Evolutionary conservation across 2,113 vertebrate species (phyloP), one percentile per base, ranked within the genome.

Genomic region (Hypocryptadius cinnamomeus): DNA sequence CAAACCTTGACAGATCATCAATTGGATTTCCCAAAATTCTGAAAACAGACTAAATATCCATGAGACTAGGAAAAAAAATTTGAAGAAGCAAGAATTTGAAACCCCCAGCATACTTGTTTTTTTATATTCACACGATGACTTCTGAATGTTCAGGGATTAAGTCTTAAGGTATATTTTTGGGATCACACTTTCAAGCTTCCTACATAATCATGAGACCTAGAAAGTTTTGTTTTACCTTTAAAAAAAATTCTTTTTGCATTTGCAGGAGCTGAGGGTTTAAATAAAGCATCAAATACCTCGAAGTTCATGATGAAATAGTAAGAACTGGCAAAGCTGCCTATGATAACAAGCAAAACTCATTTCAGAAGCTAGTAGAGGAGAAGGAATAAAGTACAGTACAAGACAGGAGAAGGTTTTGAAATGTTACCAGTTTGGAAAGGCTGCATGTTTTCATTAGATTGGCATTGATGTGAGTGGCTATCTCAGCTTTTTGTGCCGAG

Each of bases 251-350:
- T 63, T 90, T 87, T 82, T 87, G 45, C 45, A 64, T 83, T 86
- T 86, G 18, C 57, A 76, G 65, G 65, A 86, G 61, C 72, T 69
- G 48, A 78, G 65, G 51, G 28, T 89, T 94, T 94, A 92, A 94
- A 93, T 90, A 94, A 93, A 96, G 89, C 88, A 96, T 95, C 69
- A 93, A 88, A 85, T 78, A 95, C 39, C 50, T 47, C 2, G 0
- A 93, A 87, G 42, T 85, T 90, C 47, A 56, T 11, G 39, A 93
- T 56, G 50, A 85, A 94, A 77, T 74, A 80, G 39, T 80, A 84
- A 79, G 69, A 78, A 78, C 40, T 64, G 53, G 68, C 42, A 88
- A 63, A 35, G 45, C 13, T 71, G 73, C 66, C 18, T 90, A 30
- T 70, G 77, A 88, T 20, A 91, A 93, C 59, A 83, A 35, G 56